A percentile compares a stretch with the other conserved stretches of the same genome.
These are phyloP conservation scores for Mastomys coucha DNA, from an alignment of 2,113 vertebrate genomes.

Conservation along the genomic window DNA sequence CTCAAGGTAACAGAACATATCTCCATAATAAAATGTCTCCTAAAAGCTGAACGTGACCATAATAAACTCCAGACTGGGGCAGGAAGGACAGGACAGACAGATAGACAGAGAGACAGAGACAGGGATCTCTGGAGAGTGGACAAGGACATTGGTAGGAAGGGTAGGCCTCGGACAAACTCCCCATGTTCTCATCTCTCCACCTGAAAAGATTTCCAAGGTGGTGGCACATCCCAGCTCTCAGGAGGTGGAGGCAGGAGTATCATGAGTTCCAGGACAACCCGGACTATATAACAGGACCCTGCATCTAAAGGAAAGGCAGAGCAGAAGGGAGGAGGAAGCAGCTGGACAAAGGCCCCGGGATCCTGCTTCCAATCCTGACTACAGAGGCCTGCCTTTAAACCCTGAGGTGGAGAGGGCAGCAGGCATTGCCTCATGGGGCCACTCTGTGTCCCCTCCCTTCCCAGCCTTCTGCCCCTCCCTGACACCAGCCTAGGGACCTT, in stretches of 20 bases:
- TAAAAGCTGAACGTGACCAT: not conserved
- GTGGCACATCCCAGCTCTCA: not conserved
- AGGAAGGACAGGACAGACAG: not conserved
- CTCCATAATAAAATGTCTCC: not conserved
- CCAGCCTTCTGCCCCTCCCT: not conserved
- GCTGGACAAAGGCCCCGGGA: not conserved
- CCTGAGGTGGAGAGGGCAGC: not conserved
- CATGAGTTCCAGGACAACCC: not conserved
- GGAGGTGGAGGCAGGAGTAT: not conserved
- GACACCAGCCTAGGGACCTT: not conserved
- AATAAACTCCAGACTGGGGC: not conserved
- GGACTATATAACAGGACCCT: not conserved
- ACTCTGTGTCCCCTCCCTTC: not conserved
- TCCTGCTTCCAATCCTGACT: not conserved
- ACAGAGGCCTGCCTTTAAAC: not conserved
- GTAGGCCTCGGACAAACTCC: not conserved
- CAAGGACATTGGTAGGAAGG: not conserved
- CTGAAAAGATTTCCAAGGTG: not conserved
- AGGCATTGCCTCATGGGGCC: not conserved
- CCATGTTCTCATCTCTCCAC: not conserved
- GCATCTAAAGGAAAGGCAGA: not conserved
- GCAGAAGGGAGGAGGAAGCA: not conserved
- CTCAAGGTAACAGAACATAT: not conserved
- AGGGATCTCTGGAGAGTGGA: not conserved
- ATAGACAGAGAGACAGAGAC: not conserved